Evolutionary conservation across 2,797 vertebrate species (phyloP).

Genomic region (Eulemur mongoz): DNA sequence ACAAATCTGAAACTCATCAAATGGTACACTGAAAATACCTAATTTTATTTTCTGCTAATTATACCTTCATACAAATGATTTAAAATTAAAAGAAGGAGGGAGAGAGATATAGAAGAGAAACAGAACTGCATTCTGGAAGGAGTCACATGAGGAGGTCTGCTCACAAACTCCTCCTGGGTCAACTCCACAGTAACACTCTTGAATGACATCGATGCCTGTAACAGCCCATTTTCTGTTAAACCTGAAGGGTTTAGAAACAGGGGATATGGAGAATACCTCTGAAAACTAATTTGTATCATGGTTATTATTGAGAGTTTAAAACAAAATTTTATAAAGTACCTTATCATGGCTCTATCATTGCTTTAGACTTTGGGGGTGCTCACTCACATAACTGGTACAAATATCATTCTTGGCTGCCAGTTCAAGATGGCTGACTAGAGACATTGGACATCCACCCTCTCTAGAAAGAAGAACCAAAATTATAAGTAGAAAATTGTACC

Average conservation of each 20-base stretch:
- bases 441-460: too few species aligned
- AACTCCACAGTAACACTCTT: neutral
- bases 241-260: neutral
- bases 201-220: neutral
- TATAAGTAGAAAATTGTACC: too few species aligned
- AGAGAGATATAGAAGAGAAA: neutral
- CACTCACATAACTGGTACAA: neutral
- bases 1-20: neutral
- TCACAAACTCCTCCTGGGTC: neutral
- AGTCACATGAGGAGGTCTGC: neutral
- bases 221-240: neutral
- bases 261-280: neutral
- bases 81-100: neutral
- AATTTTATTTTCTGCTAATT: neutral
- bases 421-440: too few species aligned
- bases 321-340: neutral
- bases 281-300: neutral
- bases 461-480: too few species aligned
- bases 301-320: neutral
- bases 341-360: neutral
- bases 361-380: neutral
- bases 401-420: neutral
- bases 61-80: neutral
- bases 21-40: neutral
- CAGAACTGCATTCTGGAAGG: neutral